Conservation (phyloP, 1,140 invertebrate species). For the Aphelenchoides besseyi region DNA sequence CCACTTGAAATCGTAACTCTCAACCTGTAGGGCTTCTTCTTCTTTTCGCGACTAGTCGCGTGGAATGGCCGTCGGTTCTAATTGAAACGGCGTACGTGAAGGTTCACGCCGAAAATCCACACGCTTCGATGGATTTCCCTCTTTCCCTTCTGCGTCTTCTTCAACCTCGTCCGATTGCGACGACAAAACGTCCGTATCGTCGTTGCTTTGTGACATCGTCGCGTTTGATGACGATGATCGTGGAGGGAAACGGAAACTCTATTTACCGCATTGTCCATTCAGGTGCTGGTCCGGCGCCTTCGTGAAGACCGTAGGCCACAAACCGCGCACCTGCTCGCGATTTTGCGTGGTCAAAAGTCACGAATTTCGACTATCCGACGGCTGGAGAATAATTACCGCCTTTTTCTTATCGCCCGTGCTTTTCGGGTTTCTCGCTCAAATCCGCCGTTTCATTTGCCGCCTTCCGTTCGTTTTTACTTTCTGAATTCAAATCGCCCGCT, state of each 20-base stretch:
- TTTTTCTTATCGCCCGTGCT: neutral
- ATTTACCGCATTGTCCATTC: too few species aligned
- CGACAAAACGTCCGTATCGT: neutral
- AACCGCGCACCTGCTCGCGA: too few species aligned
- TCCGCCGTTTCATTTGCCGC: neutral
- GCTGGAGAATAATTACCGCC: neutral
- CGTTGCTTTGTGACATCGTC: neutral
- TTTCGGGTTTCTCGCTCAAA: neutral
- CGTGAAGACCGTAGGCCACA: too few species aligned
- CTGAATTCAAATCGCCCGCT: too few species aligned
- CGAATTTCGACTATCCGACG: too few species aligned
- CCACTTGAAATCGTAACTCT: neutral
- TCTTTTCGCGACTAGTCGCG: neutral
- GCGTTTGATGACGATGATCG: neutral
- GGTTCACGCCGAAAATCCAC: too few species aligned
- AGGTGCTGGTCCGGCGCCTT: too few species aligned
- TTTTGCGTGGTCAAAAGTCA: slow-evolving; percentile 1
- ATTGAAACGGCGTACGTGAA: neutral
- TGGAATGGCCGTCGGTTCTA: neutral
- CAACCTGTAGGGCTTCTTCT: slow-evolving; percentile 1
- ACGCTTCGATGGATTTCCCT: neutral
- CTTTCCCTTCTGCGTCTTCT: neutral
- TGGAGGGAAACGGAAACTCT: too few species aligned
- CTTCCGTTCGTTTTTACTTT: neutral
- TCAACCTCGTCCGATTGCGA: neutral